Percentiles rank a stretch among this genome's conserved stretches.
phyloP scores from a whole-genome alignment of 2,888 invertebrate species.

The Plemyria rubiginata region DNA sequence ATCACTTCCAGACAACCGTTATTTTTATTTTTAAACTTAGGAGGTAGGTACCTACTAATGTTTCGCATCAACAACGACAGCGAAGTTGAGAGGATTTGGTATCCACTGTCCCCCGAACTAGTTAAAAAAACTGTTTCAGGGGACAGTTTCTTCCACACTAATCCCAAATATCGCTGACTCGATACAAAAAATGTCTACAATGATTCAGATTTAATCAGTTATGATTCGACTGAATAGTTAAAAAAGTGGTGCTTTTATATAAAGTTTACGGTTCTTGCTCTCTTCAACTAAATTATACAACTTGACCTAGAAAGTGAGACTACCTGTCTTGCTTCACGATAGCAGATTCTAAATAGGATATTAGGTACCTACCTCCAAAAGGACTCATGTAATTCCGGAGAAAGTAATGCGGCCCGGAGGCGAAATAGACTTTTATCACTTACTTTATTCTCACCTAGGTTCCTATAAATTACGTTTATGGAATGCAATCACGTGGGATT shows the following conservation, averaged over 20 bases:
- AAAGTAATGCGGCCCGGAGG: conserved; percentile 6
- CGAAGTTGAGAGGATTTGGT: no score
- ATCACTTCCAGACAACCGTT: no score
- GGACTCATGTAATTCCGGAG: neutral
- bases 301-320: neutral
- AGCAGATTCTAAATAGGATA: neutral
- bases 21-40: no score
- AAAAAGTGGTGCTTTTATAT: neutral
- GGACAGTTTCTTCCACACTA: no score
- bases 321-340: neutral
- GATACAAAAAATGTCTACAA: no score
- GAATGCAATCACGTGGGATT: neutral
- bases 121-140: no score
- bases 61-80: no score
- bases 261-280: neutral
- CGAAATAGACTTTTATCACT: conserved; percentile 8
- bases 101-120: no score
- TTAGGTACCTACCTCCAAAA: neutral
- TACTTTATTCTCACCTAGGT: neutral
- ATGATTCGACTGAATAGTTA: neutral
- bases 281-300: neutral
- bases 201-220: no score
- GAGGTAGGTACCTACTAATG: no score
- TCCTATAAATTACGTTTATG: conserved; percentile 3
- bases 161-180: no score